phyloP scores from a whole-genome alignment of 2,888 invertebrate genomes.

The Aplocera efformata region DNA sequence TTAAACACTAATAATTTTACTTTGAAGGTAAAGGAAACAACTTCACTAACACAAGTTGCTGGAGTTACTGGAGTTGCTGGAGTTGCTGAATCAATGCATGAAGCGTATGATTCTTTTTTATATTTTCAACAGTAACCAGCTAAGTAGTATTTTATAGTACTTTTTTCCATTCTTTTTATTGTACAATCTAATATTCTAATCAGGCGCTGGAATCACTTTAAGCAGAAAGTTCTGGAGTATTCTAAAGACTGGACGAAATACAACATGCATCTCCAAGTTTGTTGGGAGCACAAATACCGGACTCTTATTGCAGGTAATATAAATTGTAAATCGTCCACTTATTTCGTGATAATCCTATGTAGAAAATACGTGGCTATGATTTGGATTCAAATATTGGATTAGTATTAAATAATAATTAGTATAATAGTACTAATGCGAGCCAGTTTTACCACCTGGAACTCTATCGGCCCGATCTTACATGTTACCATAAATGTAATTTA shows the following conservation, averaged over 20 bases:
- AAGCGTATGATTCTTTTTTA: constrained; percentile 36
- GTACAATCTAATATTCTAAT: not conserved
- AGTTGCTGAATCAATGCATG: constrained; percentile 31
- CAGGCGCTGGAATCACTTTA: constrained; percentile 60
- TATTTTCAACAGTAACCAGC: not conserved
- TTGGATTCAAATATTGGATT: no score
- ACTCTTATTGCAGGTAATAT: constrained; percentile 47
- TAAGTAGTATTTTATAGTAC: no score
- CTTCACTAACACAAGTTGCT: constrained; percentile 33
- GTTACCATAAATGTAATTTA: no score
- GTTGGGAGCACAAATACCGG: constrained; percentile 59
- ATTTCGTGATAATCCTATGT: no score
- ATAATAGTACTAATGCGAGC: no score
- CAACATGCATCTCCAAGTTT: constrained; percentile 51
- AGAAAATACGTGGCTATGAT: no score
- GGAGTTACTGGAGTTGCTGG: constrained; percentile 25
- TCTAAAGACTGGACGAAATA: constrained; percentile 59
- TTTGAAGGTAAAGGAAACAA: constrained; percentile 55
- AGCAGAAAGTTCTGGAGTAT: constrained; percentile 49
- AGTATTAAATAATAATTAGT: no score
- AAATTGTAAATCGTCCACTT: no score
- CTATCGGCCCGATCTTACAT: no score
- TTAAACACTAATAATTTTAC: constrained; percentile 4
- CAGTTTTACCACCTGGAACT: no score
- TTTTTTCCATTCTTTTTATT: constrained; percentile 6